These are phyloP conservation scores for Uria aalge DNA, from an alignment of 2,113 vertebrate genomes.

Conservation along the genomic window DNA sequence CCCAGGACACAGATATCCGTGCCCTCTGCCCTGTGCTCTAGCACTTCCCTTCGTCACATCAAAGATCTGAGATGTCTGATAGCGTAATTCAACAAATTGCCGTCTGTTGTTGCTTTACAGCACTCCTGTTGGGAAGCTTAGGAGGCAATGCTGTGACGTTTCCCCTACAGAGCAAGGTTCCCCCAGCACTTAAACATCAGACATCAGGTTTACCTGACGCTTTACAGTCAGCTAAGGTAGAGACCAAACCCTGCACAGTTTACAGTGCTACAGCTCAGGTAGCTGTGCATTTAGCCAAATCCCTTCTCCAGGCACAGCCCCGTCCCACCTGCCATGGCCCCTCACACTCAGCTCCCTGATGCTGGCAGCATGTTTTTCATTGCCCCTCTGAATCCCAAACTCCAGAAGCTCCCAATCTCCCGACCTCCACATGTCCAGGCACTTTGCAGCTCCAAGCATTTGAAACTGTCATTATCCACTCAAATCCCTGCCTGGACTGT, in stretches of 20 bases:
- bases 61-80: background rate
- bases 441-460: background rate
- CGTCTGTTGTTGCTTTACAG: background rate
- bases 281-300: background rate
- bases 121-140: background rate
- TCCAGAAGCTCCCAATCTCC: background rate
- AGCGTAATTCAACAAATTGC: background rate
- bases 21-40: background rate
- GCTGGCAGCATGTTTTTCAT: background rate
- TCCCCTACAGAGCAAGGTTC: background rate
- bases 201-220: background rate
- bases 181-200: background rate
- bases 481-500: background rate
- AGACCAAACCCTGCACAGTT: background rate
- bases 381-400: background rate
- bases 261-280: background rate
- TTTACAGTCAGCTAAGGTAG: background rate
- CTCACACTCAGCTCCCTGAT: background rate
- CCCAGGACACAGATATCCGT: background rate
- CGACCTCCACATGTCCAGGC: too few relatives aligned
- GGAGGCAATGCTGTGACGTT: background rate
- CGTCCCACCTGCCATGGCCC: fast-evolving
- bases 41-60: background rate
- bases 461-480: background rate
- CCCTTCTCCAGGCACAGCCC: background rate